These are phyloP conservation scores for Callaeas wilsoni DNA, from an alignment of 2,113 vertebrate genomes.

Conservation along the genomic window DNA sequence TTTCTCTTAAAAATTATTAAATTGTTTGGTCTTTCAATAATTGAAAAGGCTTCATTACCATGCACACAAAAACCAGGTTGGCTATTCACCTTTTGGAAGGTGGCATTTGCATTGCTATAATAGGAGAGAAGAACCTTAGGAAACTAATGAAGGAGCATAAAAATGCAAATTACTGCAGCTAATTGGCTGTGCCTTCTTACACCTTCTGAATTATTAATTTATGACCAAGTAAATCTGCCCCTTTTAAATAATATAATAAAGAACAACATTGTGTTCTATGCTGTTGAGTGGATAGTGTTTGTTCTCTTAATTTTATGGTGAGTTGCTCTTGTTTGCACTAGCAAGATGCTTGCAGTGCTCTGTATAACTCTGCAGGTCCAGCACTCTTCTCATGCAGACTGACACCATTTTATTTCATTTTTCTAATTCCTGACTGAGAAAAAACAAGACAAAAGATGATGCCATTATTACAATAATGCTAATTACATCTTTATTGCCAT, in stretches of 20 bases:
- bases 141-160: slow-evolving; percentile 71
- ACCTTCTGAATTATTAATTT: slow-evolving; percentile 76
- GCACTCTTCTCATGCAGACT: neutral
- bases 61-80: slow-evolving; percentile 59
- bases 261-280: slow-evolving; percentile 14
- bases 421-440: neutral
- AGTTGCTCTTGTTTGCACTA: slow-evolving; percentile 22
- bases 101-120: slow-evolving; percentile 56
- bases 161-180: slow-evolving; percentile 74
- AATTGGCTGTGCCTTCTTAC: slow-evolving; percentile 71
- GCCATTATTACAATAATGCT: slow-evolving; percentile 1
- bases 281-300: slow-evolving; percentile 31
- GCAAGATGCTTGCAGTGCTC: neutral
- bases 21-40: slow-evolving; percentile 61
- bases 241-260: slow-evolving; percentile 67
- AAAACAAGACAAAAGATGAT: neutral
- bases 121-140: slow-evolving; percentile 49
- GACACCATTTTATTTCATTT: neutral
- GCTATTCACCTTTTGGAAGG: slow-evolving; percentile 68
- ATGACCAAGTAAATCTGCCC: slow-evolving; percentile 58
- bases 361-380: neutral
- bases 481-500: neutral
- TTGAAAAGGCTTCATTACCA: slow-evolving; percentile 64
- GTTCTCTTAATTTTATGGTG: slow-evolving; percentile 36
- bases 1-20: slow-evolving; percentile 60